Evolutionary conservation across 2,888 invertebrate genomes (phyloP), one percentile per base, ranked within the genome.

Genomic region (Automeris io): DNA sequence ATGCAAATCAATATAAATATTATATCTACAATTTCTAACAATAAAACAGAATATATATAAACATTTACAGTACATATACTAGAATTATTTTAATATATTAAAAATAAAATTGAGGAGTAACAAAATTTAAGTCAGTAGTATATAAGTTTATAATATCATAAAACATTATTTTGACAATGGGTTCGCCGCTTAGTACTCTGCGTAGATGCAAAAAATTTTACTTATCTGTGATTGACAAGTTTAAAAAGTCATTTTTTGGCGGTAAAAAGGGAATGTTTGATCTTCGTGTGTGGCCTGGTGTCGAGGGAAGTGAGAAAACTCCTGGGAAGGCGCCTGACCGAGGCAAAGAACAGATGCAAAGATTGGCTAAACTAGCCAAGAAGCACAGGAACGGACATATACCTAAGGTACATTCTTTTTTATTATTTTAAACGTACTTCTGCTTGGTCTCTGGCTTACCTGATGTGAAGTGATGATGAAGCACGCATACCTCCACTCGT

Each of bases 371-470:
- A 83, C 80, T 98, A 31, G 95, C 95, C 0, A 98, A 98, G 75
- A 96, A 96, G 66, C 97, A 98, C 70, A 88, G 95, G 39, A 95
- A 96, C 72, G 98, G 98, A 7, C 96, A 97, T 63, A 94, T 99
- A 81, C 93, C 94, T 21, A 96, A 97, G 87, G 92, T 90, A 60
- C 43, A 76, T 18, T n/a, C 13, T 16, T n/a, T 18, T 24, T 21
- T 18, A 2, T 11, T 22, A 12, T 18, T 1, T 29, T 29, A 33
- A 35, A n/a, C 1, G 9, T 9, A 8, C 11, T 13, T 18, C 8
- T 11, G 5, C 6, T 24, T 9, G 13, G n/a, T 6, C 13, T 2
- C n/a, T 36, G 8, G 9, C 3, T 12, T n/a, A n/a, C n/a, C n/a
- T n/a, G n/a, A n/a, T n/a, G n/a, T n/a, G n/a, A n/a, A n/a, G n/a